Evolutionary conservation across 1,140 invertebrate species (phyloP).

Genomic region (Notospermus geniculatus): DNA sequence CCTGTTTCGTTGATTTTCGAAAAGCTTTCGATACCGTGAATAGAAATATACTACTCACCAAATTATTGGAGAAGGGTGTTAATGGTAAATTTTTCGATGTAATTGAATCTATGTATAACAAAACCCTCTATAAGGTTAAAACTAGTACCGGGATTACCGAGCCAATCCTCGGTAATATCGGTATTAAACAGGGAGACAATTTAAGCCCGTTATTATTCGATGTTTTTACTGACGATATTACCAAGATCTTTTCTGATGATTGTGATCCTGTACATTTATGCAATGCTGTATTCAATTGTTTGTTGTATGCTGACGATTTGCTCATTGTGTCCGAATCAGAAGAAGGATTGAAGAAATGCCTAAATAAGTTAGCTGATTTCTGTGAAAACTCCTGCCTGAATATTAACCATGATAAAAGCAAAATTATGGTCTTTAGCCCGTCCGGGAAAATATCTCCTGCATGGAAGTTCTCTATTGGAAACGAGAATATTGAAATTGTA

Average conservation of each 20-base stretch:
- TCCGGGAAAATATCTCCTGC: background rate
- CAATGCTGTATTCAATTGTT: constrained; percentile 4
- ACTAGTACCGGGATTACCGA: too few relatives aligned
- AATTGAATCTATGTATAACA: background rate
- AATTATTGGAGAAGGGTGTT: background rate
- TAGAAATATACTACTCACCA: background rate
- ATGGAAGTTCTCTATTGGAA: background rate
- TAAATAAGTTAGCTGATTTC: background rate
- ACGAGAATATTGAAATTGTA: background rate
- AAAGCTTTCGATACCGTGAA: background rate
- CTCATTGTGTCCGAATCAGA: background rate
- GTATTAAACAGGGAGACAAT: constrained; percentile 1
- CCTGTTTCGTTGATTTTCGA: background rate
- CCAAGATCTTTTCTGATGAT: background rate
- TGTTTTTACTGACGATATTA: constrained; percentile 5
- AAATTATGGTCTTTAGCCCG: constrained; percentile 2
- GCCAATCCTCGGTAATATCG: background rate
- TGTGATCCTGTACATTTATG: constrained; percentile 5
- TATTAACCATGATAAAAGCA: constrained; percentile 5
- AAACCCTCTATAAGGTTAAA: too few relatives aligned
- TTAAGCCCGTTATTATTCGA: background rate
- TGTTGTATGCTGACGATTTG: constrained; percentile 7
- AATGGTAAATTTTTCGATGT: background rate
- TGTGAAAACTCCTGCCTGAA: background rate
- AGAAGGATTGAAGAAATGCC: constrained; percentile 1